phyloP scores from a whole-genome alignment of 2,888 invertebrate species.

The Caenorhabditis virilis region DNA sequence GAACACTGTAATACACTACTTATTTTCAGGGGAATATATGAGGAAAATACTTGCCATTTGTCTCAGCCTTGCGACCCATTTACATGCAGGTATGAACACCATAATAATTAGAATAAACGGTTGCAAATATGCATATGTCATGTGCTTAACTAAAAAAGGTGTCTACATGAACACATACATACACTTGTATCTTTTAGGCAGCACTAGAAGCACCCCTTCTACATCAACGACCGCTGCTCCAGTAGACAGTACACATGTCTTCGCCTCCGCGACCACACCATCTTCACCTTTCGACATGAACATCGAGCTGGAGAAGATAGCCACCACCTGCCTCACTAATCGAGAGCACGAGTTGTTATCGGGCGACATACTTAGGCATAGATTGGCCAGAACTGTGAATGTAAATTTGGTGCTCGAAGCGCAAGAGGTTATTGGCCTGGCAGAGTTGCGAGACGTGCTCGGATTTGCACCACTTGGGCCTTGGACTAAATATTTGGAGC shows the following conservation, averaged over 20 bases:
- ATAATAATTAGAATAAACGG: too few species aligned
- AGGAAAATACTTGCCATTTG: slow-evolving; percentile 31
- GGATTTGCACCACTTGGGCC: slow-evolving; percentile 14
- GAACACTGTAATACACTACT: too few species aligned
- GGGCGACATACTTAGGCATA: slow-evolving; percentile 22
- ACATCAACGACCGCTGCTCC: slow-evolving; percentile 14
- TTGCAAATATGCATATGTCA: too few species aligned
- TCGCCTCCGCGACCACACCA: slow-evolving; percentile 2
- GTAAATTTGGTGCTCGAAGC: slow-evolving; percentile 11
- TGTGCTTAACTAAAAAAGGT: too few species aligned
- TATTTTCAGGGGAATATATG: too few species aligned
- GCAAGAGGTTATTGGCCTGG: slow-evolving; percentile 7
- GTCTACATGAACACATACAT: too few species aligned
- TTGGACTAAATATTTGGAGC: slow-evolving; percentile 14
- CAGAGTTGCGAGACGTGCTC: slow-evolving; percentile 22
- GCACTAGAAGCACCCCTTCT: slow-evolving; percentile 17
- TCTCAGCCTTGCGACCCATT: slow-evolving; percentile 22
- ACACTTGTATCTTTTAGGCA: slow-evolving; percentile 3
- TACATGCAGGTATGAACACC: slow-evolving; percentile 39
- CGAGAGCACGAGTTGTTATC: slow-evolving; percentile 20
- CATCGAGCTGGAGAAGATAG: slow-evolving; percentile 26
- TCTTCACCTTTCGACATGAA: slow-evolving; percentile 10
- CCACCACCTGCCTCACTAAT: slow-evolving; percentile 15
- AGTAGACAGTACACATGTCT: not conserved
- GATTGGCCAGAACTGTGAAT: slow-evolving; percentile 5